Base-by-base conservation (phyloP, 2,888 invertebrate species). In the Eristalis arbustorum region DNA sequence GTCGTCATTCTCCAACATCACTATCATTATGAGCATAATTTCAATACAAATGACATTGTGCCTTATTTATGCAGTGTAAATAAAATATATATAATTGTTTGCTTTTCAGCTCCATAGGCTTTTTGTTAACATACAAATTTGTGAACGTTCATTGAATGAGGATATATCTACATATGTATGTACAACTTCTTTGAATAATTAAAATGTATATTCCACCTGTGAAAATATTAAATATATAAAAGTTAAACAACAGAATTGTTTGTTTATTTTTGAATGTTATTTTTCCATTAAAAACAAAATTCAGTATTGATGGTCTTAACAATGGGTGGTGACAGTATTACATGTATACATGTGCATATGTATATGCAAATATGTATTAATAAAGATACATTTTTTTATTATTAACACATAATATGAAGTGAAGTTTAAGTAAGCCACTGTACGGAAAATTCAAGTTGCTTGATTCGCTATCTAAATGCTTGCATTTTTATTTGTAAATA, bases 101-200 rank as follows among this genome's bases (percentile, higher is more conserved):
- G 75, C 74, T 72, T 87, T 87, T 76, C 87, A 87, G 87, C 78
- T 79, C 78, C 78, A 83, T 87, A 83, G 69, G 59, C 82, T 67
- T 74, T 67, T 75, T 25, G 78, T 42, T 31, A 1, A 31, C 31
- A 78, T 56, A 31, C 31, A 78, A 40, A 73, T 66, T 18, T 49
- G 49, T 49, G 3, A 49, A 5, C 49, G 49, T 18, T 49, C 49
- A 49, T 18, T 18, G 49, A 49, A 6, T 49, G 18, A 13, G n/a
- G 18, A 2, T 18, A 8, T 18, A 49, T 18, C 49, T 6, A 8
- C 49, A n/a, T n/a, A n/a, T n/a, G n/a, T n/a, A n/a, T n/a, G n/a
- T n/a, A 8, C 18, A 49, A 18, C n/a, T 8, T 6, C 49, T n/a
- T 49, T 8, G 8, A 49, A 49, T 1, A 18, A 49, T 18, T 18